Percentiles rank a stretch among this genome's conserved stretches.
phyloP scores from a whole-genome alignment of 2,888 invertebrate species.

The Amphimallon solstitiale region DNA sequence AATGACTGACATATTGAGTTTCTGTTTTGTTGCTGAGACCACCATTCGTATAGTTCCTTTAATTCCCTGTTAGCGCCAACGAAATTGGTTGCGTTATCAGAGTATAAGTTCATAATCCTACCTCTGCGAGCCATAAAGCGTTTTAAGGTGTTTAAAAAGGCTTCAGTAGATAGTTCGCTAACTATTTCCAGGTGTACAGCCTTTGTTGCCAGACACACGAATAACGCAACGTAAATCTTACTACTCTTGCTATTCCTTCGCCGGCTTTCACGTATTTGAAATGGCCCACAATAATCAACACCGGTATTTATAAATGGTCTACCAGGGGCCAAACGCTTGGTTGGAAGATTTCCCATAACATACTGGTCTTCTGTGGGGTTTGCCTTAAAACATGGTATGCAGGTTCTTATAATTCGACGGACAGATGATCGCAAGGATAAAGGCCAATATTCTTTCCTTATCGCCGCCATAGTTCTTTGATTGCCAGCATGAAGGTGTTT shows the following conservation, averaged over 20 bases:
- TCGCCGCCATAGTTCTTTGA: neutral
- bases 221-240: neutral
- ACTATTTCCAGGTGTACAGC: neutral
- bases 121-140: conserved; percentile 11
- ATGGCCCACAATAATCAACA: neutral
- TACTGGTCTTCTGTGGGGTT: neutral
- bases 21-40: neutral
- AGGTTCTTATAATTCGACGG: neutral
- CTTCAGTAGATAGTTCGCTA: neutral
- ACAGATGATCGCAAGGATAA: too few relatives aligned
- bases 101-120: neutral
- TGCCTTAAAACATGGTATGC: neutral
- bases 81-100: conserved; percentile 4
- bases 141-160: neutral
- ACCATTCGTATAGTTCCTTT: neutral
- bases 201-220: conserved; percentile 5
- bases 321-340: neutral
- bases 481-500: conserved; percentile 13
- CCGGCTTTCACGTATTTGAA: neutral
- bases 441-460: neutral
- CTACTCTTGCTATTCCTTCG: neutral
- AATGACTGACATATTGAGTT: neutral
- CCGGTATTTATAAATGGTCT: neutral
- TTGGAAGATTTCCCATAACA: conserved; percentile 10
- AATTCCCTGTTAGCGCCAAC: conserved; percentile 3